phyloP scores from a whole-genome alignment of 2,113 vertebrate genomes.

The Antechinus stuartii region DNA sequence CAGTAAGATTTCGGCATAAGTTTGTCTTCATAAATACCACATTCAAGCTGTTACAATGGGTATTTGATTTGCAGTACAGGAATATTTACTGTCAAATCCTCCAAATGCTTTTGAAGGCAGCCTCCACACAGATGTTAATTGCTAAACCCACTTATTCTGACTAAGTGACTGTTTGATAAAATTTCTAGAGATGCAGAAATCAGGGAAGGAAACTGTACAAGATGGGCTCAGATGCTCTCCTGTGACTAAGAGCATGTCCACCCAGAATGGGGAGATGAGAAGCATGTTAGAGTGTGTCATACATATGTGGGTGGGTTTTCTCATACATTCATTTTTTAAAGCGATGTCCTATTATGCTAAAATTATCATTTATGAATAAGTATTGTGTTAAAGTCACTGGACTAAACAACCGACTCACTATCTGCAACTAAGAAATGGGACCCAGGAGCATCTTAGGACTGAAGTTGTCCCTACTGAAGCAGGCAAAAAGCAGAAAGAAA shows the following conservation, averaged over 20 bases:
- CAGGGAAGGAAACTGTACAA: slow-evolving; percentile 73
- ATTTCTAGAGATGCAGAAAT: slow-evolving; percentile 84
- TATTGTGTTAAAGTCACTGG: slow-evolving; percentile 74
- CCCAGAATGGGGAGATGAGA: slow-evolving; percentile 77
- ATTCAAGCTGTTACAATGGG: slow-evolving; percentile 66
- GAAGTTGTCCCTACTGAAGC: slow-evolving; percentile 46
- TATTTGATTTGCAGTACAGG: slow-evolving; percentile 71
- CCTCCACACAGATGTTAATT: slow-evolving; percentile 87
- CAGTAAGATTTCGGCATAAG: slow-evolving; percentile 38
- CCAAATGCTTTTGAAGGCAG: slow-evolving; percentile 82
- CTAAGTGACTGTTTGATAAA: slow-evolving; percentile 88
- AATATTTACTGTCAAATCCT: slow-evolving; percentile 83
- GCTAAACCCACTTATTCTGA: slow-evolving; percentile 88
- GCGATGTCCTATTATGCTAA: slow-evolving; percentile 80
- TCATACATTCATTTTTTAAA: slow-evolving; percentile 84
- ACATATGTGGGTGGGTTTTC: slow-evolving; percentile 86
- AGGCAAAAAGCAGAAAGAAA: slow-evolving; percentile 19
- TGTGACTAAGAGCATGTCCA: slow-evolving; percentile 87
- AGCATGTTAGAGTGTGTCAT: slow-evolving; percentile 75
- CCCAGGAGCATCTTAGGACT: slow-evolving; percentile 70
- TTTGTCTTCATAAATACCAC: slow-evolving; percentile 67
- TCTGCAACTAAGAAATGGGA: slow-evolving; percentile 9
- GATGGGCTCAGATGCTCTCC: slow-evolving; percentile 84
- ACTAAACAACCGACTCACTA: slow-evolving; percentile 82
- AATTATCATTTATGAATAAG: slow-evolving; percentile 85